These are phyloP conservation scores for Mormyrus hasselquistii DNA, from an alignment of 2,797 vertebrate species.

Conservation along the genomic window DNA sequence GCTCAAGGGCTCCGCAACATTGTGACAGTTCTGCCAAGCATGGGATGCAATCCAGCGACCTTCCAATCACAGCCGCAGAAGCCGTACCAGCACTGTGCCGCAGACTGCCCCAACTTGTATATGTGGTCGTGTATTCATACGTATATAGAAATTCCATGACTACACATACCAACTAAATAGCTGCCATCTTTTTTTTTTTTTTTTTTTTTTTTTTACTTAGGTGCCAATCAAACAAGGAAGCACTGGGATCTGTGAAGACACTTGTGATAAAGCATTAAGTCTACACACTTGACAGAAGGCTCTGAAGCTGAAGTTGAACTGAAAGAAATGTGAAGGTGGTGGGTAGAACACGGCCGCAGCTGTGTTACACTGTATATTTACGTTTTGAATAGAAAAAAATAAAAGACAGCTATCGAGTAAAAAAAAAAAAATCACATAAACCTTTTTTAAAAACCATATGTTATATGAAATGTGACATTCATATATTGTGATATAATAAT, in stretches of 20 bases:
- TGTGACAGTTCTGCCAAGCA: not conserved
- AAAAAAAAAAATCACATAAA: not conserved
- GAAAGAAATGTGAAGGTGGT: conserved; percentile 73
- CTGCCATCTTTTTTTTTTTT: conserved; percentile 14
- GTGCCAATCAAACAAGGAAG: conserved; percentile 57
- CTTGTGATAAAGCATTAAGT: conserved; percentile 62
- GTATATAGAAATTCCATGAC: not conserved
- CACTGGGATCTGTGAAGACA: conserved; percentile 75
- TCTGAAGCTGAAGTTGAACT: conserved; percentile 55
- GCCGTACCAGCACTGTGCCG: not conserved
- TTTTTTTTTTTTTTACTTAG: conserved; percentile 47
- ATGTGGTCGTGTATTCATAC: not conserved
- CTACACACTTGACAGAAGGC: conserved; percentile 65
- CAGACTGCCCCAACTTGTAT: not conserved
- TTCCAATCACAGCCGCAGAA: not conserved
- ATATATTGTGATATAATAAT: not conserved
- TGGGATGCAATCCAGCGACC: not conserved
- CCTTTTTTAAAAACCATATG: too few species aligned
- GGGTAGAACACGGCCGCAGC: conserved; percentile 38
- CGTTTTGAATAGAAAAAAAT: not conserved
- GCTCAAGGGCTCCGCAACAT: not conserved
- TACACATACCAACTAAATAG: not conserved
- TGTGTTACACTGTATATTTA: not conserved
- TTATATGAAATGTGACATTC: not conserved
- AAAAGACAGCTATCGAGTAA: not conserved